Base-by-base conservation (phyloP, 2,888 invertebrate genomes). In the Cyrtodaria siliqua region DNA sequence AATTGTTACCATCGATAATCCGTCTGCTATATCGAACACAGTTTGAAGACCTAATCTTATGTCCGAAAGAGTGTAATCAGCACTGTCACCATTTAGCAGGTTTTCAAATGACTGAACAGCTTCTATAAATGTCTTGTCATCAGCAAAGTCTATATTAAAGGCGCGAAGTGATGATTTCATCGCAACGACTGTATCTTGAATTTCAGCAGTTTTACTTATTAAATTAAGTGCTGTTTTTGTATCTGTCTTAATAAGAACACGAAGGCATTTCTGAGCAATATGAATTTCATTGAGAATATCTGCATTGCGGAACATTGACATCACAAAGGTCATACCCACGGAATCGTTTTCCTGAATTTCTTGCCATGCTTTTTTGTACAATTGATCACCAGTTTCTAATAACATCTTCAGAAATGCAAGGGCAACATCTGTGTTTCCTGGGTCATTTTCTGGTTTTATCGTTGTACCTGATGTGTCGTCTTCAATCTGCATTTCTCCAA, bases 21-120 rank as follows among this genome's bases (percentile, higher is more conserved):
- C 56, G 0, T 72, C 16, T 20, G 66, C 49, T 16, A 80, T 53
- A 12, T 24, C 20, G 47, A 68, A 66, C 12, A 86, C 42, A 14
- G 47, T 66, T 20, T 62, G 24, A 4, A 83, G 38, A 3, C 69
- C 12, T 33, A 38, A 33, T 12, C 44, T 50, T n/a, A 84, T 64
- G 3, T 74, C 44, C 8, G 24, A 9, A 20, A 82, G 50, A 0
- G 71, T 66, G 24, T 67, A 55, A 0, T 47, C 44, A 4, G 38
- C 29, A 18, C 57, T 27, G 0, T 76, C 57, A n/a, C 60, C 50
- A 9, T 61, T n/a, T 24, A 23, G 23, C 8, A 80, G n/a, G 14
- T 47, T 33, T 26, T 77, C 38, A 60, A 77, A 83, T 9, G 76
- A 61, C 2, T 56, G 14, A 9, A 82, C n/a, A 27, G 80, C 83